phyloP scores from a whole-genome alignment of 2,113 vertebrate species.

The Nerophis ophidion region DNA sequence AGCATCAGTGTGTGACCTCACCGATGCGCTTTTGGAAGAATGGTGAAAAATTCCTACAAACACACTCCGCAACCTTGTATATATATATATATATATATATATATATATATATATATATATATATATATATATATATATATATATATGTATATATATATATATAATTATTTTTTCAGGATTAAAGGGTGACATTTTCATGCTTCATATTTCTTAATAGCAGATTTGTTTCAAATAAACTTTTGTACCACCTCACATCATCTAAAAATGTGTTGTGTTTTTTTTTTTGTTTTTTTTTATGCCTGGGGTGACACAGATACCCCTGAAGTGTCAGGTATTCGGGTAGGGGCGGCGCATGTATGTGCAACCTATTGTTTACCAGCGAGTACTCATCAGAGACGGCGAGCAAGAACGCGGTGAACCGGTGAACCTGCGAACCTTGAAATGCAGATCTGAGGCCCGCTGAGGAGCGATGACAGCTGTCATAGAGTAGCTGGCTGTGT shows the following conservation, averaged over 20 bases:
- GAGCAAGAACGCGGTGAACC: constrained; percentile 57
- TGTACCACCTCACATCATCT: not conserved
- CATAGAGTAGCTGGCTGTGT: constrained; percentile 46
- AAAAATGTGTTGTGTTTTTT: not conserved
- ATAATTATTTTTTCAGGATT: too few species aligned
- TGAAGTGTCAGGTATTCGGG: constrained; percentile 6
- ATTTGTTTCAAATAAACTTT: constrained; percentile 5
- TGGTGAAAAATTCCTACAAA: too few species aligned
- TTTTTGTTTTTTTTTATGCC: not conserved
- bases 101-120: too few species aligned
- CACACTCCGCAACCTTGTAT: too few species aligned
- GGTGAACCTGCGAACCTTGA: constrained; percentile 68
- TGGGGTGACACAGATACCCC: constrained; percentile 8
- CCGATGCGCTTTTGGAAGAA: too few species aligned
- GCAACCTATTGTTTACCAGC: constrained; percentile 46
- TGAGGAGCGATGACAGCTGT: constrained; percentile 74
- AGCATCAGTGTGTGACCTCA: too few species aligned
- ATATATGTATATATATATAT: too few species aligned
- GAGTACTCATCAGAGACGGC: constrained; percentile 34
- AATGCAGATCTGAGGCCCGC: constrained; percentile 69
- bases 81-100: too few species aligned
- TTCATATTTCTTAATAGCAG: too few species aligned
- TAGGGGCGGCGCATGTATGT: constrained; percentile 7
- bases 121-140: too few species aligned
- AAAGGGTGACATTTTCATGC: too few species aligned